These are phyloP conservation scores for Sebastes minor DNA, from an alignment of 2,797 vertebrate genomes.

Conservation along the genomic window DNA sequence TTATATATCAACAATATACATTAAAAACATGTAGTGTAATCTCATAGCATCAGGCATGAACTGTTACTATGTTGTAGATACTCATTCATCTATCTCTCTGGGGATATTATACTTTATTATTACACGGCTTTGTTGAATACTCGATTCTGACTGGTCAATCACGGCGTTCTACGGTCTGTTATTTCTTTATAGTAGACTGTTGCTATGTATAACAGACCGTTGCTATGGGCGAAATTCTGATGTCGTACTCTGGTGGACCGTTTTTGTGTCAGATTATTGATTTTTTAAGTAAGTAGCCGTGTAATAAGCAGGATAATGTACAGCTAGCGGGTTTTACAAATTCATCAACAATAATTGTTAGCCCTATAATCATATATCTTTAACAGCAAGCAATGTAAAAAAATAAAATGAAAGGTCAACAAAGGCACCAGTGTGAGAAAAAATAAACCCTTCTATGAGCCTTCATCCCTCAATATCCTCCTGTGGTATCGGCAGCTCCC, in stretches of 20 bases:
- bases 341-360: not conserved
- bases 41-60: not conserved
- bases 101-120: too few relatives aligned
- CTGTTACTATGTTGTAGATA: not conserved
- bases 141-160: too few relatives aligned
- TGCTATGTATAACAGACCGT: too few relatives aligned
- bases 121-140: too few relatives aligned
- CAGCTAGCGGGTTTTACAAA: not conserved
- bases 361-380: not conserved
- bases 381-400: not conserved
- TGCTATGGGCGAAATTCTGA: rapidly evolving
- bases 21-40: not conserved
- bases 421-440: not conserved
- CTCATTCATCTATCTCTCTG: not conserved
- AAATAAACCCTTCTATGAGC: not conserved
- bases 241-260: too few relatives aligned
- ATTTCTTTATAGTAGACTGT: too few relatives aligned
- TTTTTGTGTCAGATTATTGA: too few relatives aligned
- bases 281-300: too few relatives aligned
- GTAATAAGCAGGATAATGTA: too few relatives aligned
- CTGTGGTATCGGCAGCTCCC: constrained; percentile 67
- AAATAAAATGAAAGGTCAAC: not conserved
- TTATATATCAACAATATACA: not conserved
- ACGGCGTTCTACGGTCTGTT: too few relatives aligned
- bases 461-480: constrained; percentile 8